These are phyloP conservation scores for Mesorhabditis belari DNA, from an alignment of 2,888 invertebrate genomes.

Conservation along the genomic window DNA sequence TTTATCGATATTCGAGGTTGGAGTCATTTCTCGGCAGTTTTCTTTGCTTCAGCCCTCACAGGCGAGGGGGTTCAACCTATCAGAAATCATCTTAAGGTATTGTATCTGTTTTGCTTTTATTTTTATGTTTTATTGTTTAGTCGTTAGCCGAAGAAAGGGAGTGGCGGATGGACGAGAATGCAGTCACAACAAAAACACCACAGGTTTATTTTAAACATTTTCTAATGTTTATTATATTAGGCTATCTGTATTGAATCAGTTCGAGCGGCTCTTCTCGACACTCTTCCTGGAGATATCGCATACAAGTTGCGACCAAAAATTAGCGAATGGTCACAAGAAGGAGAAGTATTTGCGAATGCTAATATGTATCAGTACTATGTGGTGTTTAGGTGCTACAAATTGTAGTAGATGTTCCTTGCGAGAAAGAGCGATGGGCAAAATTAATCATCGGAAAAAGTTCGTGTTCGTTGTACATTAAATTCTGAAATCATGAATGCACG, in stretches of 20 bases:
- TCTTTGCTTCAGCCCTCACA: conserved; percentile 62
- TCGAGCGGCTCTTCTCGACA: conserved; percentile 75
- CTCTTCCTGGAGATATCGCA: conserved; percentile 70
- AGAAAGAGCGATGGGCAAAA: conserved; percentile 36
- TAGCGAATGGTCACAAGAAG: conserved; percentile 36
- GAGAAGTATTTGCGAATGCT: conserved; percentile 13
- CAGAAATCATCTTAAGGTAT: conserved; percentile 26
- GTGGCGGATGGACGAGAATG: conserved; percentile 26
- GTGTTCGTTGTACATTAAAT: background rate
- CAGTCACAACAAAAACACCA: conserved; percentile 24
- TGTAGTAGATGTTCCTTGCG: conserved; percentile 36
- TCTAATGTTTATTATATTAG: background rate
- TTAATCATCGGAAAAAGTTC: conserved; percentile 21
- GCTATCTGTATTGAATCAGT: conserved; percentile 63
- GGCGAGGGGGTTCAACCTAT: conserved; percentile 46
- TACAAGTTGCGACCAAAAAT: conserved; percentile 57
- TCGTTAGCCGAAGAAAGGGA: conserved; percentile 21
- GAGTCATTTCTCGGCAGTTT: conserved; percentile 78
- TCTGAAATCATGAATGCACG: background rate
- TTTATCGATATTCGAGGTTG: conserved; percentile 59
- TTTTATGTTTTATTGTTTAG: background rate
- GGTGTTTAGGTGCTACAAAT: conserved; percentile 23
- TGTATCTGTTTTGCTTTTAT: background rate
- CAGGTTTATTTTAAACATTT: background rate
- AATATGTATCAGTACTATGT: background rate